Evolutionary conservation across 2,113 vertebrate genomes (phyloP).

Genomic region (Channa argus): DNA sequence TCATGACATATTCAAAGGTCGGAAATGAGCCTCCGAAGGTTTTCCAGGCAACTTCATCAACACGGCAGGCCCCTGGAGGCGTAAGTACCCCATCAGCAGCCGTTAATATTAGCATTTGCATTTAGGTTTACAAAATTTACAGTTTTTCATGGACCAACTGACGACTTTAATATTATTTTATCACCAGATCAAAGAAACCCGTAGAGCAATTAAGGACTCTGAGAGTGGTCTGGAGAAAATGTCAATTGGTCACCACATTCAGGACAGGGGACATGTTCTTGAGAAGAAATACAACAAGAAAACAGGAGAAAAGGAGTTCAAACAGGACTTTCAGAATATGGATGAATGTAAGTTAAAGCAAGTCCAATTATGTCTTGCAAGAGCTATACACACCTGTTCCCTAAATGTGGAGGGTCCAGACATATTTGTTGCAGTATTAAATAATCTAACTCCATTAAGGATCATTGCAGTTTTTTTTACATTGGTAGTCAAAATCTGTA

Average conservation of each 20-base stretch:
- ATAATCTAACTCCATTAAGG: too few species aligned
- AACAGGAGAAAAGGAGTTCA: constrained; percentile 92
- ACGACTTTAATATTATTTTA: constrained; percentile 3
- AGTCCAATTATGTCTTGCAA: not conserved
- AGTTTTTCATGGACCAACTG: not conserved
- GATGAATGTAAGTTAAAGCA: constrained; percentile 87
- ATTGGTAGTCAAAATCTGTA: too few species aligned
- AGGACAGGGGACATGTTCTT: constrained; percentile 90
- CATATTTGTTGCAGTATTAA: not conserved
- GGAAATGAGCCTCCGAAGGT: constrained; percentile 92
- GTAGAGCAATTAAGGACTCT: constrained; percentile 89
- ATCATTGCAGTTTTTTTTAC: not conserved
- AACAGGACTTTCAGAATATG: constrained; percentile 95
- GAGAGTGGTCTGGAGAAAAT: constrained; percentile 93
- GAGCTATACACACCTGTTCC: not conserved
- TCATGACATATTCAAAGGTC: constrained; percentile 92
- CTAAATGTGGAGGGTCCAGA: not conserved
- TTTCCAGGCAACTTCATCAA: constrained; percentile 90
- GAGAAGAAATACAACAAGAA: constrained; percentile 89
- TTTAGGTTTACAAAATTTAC: too few species aligned
- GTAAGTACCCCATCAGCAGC: constrained; percentile 79
- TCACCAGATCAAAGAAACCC: constrained; percentile 90
- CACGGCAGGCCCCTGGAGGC: constrained; percentile 89
- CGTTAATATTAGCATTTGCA: too few species aligned
- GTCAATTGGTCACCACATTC: constrained; percentile 93